Base-by-base conservation (phyloP, 2,888 invertebrate species). In the Empis livida region DNA sequence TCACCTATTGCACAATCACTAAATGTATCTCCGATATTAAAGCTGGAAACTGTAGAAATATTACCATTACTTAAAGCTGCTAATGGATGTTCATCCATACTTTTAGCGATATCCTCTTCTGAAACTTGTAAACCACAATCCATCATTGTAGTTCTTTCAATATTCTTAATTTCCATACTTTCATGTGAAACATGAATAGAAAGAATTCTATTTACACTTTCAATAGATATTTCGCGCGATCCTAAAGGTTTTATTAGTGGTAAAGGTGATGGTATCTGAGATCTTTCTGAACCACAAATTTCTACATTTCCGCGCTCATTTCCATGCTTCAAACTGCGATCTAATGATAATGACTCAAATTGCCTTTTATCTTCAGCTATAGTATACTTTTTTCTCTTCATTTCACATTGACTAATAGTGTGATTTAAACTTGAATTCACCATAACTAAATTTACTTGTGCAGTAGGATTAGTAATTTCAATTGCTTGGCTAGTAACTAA, bases 21-120 rank as follows among this genome's bases (percentile, higher is more conserved):
- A 46, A 69, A 68, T 53, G 69, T 67, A 59, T 70, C 70, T 53
- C 68, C 67, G 59, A 61, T 65, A 60, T 71, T 64, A 60, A 92
- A 92, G 40, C 91, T 91, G 31, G 92, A 91, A 10, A 91, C 88
- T 15, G 89, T 84, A 9, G 91, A 91, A 54, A 93, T 73, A 68
- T 91, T 91, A 72, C 92, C 91, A 70, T 91, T 88, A 61, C 92
- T 92, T 40, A 93, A 75, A 57, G 91, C 86, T 55, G 91, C 76
- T 43, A 93, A 71, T 1, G 92, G 92, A 73, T 93, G 92, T 61
- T 86, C 87, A 52, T 84, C 80, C 86, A 90, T 89, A 59, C 89
- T 88, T 46, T 82, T 75, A 5, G 88, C 88, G 51, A 93, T 92
- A 62, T 93, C 92, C 70, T 92, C 92, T 71, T 93, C 92, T 8